Evolutionary conservation across 2,888 invertebrate genomes (phyloP), one percentile per base, ranked within the genome.

Genomic region (Drosophila macrospina): DNA sequence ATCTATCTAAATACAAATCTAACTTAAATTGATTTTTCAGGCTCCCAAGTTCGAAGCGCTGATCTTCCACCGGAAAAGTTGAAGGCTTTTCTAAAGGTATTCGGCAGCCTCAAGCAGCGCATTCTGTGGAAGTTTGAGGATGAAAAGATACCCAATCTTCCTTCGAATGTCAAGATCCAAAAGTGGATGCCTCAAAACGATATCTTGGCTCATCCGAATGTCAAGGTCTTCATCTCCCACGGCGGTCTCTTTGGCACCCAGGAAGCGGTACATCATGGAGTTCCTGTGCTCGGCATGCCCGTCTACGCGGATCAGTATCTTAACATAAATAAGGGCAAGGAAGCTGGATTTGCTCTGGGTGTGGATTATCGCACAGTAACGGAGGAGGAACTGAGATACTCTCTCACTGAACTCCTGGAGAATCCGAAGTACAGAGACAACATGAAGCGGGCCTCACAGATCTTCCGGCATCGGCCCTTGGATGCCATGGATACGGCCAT

Each of bases 111-210:
- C 34, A 91, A 91, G 47, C 92, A 92, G 59, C 81, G 90, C 5
- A 82, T 93, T 4, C 60, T 93, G 0, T 93, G 93, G 92, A 93
- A 93, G 74, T 93, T 92, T 78, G 93, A 93, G 69, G 81, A 91
- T 34, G 91, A 91, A 0, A 69, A 79, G 0, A 51, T 90, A 1
- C 80, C 90, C 5, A 80, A 92, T 50, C 54, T 91, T 41, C 91
- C 92, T 0, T 60, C 76, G 5, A 93, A 93, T 73, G 84, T 94
- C 0, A 89, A 91, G 72, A 63, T 93, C 0, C 86, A 88, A 24
- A 92, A 91, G 36, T 93, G 93, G 93, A 79, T 93, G 61, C 93
- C 93, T 0, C 93, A 93, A 74, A 90, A 87, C 34, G 93, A 93
- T 71, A 90, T 93, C 15, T 57, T 91, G 74, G 91, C 90, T 0